Evolutionary conservation across 2,888 invertebrate species (phyloP).

Genomic region (Meghimatium bilineatum): DNA sequence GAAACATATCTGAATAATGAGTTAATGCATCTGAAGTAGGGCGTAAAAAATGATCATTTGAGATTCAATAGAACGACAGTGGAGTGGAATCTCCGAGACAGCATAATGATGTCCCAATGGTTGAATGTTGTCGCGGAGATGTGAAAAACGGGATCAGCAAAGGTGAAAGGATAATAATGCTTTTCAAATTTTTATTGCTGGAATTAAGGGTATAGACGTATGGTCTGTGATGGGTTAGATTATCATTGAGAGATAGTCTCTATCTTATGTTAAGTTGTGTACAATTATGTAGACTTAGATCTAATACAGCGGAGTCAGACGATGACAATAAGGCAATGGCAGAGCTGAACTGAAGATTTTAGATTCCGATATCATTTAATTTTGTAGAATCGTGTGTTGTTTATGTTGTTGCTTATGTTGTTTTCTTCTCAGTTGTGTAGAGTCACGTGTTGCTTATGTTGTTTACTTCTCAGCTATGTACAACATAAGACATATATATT

Average conservation of each 20-base stretch:
- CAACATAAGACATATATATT: too few relatives aligned
- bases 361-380: too few relatives aligned
- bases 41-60: neutral
- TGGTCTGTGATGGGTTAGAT: neutral
- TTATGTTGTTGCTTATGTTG: too few relatives aligned
- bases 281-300: neutral
- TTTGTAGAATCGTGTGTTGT: too few relatives aligned
- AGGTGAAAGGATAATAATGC: too few relatives aligned
- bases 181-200: neutral
- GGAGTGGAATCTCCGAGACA: neutral
- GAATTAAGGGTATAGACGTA: neutral
- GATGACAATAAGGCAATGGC: too few relatives aligned
- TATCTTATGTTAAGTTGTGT: neutral
- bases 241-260: neutral
- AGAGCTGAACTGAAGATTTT: too few relatives aligned
- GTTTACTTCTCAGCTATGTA: too few relatives aligned
- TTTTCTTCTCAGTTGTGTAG: too few relatives aligned
- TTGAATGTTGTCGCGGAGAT: neutral
- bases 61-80: neutral
- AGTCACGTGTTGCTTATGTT: too few relatives aligned
- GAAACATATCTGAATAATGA: slow-evolving; percentile 13
- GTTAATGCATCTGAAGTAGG: neutral
- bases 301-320: too few relatives aligned
- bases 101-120: neutral
- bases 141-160: too few relatives aligned